These are phyloP conservation scores for Syrrhaptes paradoxus DNA, from an alignment of 2,113 vertebrate genomes.

Conservation along the genomic window DNA sequence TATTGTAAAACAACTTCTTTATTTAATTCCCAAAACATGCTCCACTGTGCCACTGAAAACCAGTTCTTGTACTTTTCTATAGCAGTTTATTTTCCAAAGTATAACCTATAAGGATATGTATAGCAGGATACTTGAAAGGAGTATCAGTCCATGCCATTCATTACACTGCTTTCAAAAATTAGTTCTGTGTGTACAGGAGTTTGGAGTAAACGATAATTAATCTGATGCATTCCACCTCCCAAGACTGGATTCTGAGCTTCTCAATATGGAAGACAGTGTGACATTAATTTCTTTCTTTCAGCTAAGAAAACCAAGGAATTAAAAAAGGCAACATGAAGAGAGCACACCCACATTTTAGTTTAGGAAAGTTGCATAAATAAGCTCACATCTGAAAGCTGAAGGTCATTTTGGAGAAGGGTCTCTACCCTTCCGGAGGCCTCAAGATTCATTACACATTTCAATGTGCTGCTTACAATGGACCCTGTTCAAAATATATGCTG, in stretches of 20 bases:
- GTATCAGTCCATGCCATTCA: not conserved
- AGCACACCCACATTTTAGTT: not conserved
- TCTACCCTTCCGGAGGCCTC: not conserved
- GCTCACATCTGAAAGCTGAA: not conserved
- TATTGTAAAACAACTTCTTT: not conserved
- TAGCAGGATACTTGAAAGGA: not conserved
- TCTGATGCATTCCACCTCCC: not conserved
- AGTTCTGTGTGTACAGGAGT: not conserved
- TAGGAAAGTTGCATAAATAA: not conserved
- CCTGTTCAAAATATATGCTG: slow-evolving; percentile 32
- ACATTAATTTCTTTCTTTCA: not conserved
- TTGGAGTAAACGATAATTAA: not conserved
- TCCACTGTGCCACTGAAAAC: not conserved
- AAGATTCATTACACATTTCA: not conserved
- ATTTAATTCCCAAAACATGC: not conserved
- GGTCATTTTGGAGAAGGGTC: not conserved
- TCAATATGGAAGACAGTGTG: not conserved
- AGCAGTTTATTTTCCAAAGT: not conserved
- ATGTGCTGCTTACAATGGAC: not conserved
- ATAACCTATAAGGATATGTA: not conserved
- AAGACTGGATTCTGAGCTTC: not conserved
- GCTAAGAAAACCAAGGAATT: not conserved
- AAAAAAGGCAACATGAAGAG: not conserved
- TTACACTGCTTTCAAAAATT: not conserved
- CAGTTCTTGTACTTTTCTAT: not conserved